Base-by-base conservation (phyloP, 2,888 invertebrate genomes). In the Odontothrips loti region DNA sequence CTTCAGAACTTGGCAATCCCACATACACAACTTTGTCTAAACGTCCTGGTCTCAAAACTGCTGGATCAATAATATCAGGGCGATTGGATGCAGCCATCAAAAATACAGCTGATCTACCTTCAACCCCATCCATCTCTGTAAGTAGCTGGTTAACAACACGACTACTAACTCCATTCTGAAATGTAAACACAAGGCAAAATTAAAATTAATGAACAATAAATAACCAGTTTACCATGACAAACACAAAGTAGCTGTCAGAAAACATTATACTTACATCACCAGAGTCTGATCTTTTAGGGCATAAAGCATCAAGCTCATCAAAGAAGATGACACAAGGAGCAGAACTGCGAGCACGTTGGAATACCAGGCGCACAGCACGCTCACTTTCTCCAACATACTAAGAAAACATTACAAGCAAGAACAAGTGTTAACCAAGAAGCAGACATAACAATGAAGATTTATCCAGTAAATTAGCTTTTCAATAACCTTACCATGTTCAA, bases 381-480 rank as follows among this genome's bases (percentile, higher is more conserved):
- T 99, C 99, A 88, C 98, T 98, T 89, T 99, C 99, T 82, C 99
- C 99, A 27, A 99, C 97, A 88, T 99, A 99, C 95, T 94, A 84
- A 0, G 87, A 87, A 84, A 83, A 81, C 82, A 84, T 82, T 82
- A 47, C 81, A 82, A 63, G 83, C 12, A 79, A 23, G 48, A 81
- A 2, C 17, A 48, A 63, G 9, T 47, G 20, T 34, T 47, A 78
- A 51, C 80, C 79, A 63, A 58, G 20, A 58, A 20, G 58, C n/a
- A n/a, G 17, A 15, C 58, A 58, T 17, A 58, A 58, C 11, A 58
- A 58, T 43, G 2, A 43, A 43, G 34, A 6, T 43, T 6, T 43
- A 6, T 43, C 48, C 23, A 48, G 15, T 20, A 79, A 20, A 17
- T n/a, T 20, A 20, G 15, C 34, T 79, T 81, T 78, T 34, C 34